Evolutionary conservation across 2,888 invertebrate species (phyloP), one percentile per base, ranked within the genome.

Genomic region (Sphecodes monilicornis): DNA sequence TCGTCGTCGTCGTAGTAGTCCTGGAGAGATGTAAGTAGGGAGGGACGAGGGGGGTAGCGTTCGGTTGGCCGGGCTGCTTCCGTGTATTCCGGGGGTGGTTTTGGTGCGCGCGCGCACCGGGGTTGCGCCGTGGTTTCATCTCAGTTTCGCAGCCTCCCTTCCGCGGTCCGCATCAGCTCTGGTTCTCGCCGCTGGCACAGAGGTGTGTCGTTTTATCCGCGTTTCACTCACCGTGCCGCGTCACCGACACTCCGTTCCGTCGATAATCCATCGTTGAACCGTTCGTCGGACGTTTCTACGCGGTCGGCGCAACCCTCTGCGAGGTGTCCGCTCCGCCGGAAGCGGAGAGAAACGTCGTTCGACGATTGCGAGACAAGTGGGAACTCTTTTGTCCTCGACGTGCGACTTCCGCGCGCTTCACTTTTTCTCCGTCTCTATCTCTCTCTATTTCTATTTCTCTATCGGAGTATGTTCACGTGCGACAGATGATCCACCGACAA

Each of bases 131-230:
- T 90, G 88, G 89, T 93, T 89, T 92, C 92, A 92, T 92, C 93
- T 93, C 93, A 94, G 94, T 94, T 92, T 93, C 92, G 91, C 94
- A 94, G 94, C 94, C 92, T 94, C 94, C 94, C 94, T 94, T 93
- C 90, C 90, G 91, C 90, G 93, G 91, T 92, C 92, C 93, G 92
- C 91, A 92, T 93, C 93, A 92, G 74, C 85, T 90, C 89, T 78
- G 90, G 76, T 50, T 76, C 75, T 60, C 86, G 88, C 90, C 87
- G 88, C 89, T 88, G 86, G 80, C 86, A 78, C 84, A 89, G 92
- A 92, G 92, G 93, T 91, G 93, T 93, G 92, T 89, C 92, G 88
- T 90, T 90, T 85, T 77, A 41, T 68, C 66, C 74, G 82, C 80
- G 86, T 85, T 80, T 78, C 73, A 74, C n/a, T 68, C 79, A 43